Evolutionary conservation across 2,797 vertebrate species (phyloP).

Genomic region (Eremophila alpestris): DNA sequence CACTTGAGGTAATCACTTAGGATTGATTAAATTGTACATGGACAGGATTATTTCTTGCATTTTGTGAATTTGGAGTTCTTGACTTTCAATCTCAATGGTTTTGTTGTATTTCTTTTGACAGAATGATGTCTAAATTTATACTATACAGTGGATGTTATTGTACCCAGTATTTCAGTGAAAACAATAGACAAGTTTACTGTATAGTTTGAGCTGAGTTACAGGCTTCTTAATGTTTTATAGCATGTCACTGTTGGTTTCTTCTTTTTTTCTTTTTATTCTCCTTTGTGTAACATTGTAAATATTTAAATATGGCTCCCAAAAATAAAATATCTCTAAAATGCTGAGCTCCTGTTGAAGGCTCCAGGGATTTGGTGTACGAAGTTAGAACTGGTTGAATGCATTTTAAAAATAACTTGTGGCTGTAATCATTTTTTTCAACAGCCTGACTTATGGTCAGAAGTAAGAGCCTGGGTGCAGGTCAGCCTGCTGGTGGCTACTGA

Average conservation of each 20-base stretch:
- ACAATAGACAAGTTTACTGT: background rate
- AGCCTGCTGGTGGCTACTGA: background rate
- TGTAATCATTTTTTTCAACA: background rate
- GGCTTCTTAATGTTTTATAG: conserved; percentile 37
- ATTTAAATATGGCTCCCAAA: conserved; percentile 58
- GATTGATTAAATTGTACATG: background rate
- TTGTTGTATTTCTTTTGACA: background rate
- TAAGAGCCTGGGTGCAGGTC: background rate
- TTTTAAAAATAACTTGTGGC: conserved; percentile 5
- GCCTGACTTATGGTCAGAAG: background rate
- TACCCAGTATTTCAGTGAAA: background rate
- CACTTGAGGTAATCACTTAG: background rate
- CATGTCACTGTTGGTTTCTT: background rate
- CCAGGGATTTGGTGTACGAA: background rate
- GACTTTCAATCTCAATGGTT: background rate
- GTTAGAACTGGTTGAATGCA: conserved; percentile 1
- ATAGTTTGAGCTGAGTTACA: background rate
- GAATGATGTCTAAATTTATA: background rate
- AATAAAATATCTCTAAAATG: conserved; percentile 42
- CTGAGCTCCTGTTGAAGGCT: conserved; percentile 11
- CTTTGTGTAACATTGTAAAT: conserved; percentile 46
- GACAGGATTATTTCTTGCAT: background rate
- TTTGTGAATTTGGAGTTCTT: background rate
- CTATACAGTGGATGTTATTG: background rate
- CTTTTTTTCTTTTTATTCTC: background rate